Base-by-base conservation (phyloP, 1,140 invertebrate species). In the honey bee (Apis mellifera) region DNA sequence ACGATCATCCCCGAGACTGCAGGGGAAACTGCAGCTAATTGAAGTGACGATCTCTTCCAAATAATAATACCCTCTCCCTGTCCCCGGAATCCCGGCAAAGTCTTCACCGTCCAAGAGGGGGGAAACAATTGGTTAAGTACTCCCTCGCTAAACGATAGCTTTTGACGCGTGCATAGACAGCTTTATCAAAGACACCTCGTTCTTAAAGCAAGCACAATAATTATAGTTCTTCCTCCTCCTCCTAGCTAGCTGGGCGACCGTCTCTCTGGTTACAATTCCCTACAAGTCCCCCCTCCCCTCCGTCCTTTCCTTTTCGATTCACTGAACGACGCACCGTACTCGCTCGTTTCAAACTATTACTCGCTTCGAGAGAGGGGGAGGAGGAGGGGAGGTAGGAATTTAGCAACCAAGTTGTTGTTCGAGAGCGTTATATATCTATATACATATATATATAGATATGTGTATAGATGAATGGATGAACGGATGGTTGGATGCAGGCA, bases 341-440 rank as follows among this genome's bases (percentile, higher is more conserved):
- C 66, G 32, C 32, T 64, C 78, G 77, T 86, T 86, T 88, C 78
- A 89, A 84, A 84, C 80, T 65, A 60, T 78, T 86, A 89, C 75
- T 89, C 71, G 68, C 84, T 89, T 82, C 84, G 83, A 62, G 50
- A 8, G 59, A 4, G 32, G 70, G 26, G 42, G 9, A 48, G 50
- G 50, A 7, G 52, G 23, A 42, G 21, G 19, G 13, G 66, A 42
- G 60, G 54, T 80, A 85, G 82, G 85, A 89, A 90, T 90, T 90
- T 89, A 90, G 89, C 83, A 90, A 90, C 88, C 83, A 83, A 83
- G 85, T 89, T 86, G 87, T 89, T 86, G 84, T 42, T 42, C 32
- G 32, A 32, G 2, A 32, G 32, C 32, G 32, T 0, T 42, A 42
- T 42, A 5, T 42, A 42, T 32, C 32, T 2, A 32, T 42, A 42